Conservation (phyloP, 1,140 invertebrate genomes). For the Charaxes varanes region DNA sequence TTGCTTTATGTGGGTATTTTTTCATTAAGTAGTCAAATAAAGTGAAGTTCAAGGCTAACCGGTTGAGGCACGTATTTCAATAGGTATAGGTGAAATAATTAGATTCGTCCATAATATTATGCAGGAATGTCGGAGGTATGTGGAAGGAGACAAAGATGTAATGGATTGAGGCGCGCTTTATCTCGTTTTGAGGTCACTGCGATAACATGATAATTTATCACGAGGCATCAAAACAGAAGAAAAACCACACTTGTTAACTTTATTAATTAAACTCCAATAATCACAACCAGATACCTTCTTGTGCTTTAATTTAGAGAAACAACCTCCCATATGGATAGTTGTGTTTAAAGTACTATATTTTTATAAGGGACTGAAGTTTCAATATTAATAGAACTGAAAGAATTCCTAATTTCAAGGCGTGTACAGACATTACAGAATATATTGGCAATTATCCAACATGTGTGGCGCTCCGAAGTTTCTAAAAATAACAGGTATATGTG, state of each 20-base stretch:
- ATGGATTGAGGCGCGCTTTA: too few relatives aligned
- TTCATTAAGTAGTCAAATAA: too few relatives aligned
- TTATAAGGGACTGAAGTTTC: slow-evolving; percentile 15
- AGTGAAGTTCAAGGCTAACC: too few relatives aligned
- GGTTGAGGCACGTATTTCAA: too few relatives aligned
- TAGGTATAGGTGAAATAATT: too few relatives aligned
- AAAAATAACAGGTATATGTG: slow-evolving; percentile 52
- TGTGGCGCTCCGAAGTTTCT: slow-evolving; percentile 40
- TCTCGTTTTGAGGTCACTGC: too few relatives aligned
- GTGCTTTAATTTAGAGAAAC: slow-evolving; percentile 59
- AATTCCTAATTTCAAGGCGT: slow-evolving; percentile 20
- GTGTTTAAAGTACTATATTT: slow-evolving; percentile 14
- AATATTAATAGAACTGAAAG: slow-evolving; percentile 27
- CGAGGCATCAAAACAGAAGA: slow-evolving; percentile 11
- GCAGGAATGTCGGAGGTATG: too few relatives aligned
- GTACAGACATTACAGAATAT: slow-evolving; percentile 27
- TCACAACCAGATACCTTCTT: slow-evolving; percentile 49
- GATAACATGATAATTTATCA: too few relatives aligned
- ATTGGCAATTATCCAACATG: slow-evolving; percentile 53
- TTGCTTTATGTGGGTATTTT: too few relatives aligned
- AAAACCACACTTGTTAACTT: background rate
- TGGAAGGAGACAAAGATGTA: too few relatives aligned
- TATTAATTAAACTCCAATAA: background rate
- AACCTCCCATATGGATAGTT: slow-evolving; percentile 57
- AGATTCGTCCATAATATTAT: too few relatives aligned